These are phyloP conservation scores for Syndactyla subalaris DNA, from an alignment of 2,797 vertebrate species.

Conservation along the genomic window DNA sequence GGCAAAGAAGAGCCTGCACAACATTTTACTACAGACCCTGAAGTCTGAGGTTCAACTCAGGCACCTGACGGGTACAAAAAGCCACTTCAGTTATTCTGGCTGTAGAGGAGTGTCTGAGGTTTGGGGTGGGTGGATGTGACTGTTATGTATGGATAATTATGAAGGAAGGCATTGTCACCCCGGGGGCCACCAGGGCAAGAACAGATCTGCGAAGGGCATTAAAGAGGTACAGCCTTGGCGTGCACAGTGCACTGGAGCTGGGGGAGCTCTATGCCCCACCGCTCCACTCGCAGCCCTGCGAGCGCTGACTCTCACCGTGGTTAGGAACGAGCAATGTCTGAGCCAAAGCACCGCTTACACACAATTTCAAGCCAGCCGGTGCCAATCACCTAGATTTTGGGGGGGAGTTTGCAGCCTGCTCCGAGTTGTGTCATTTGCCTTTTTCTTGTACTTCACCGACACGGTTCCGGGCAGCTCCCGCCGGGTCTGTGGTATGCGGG, in stretches of 20 bases:
- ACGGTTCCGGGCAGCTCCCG: background rate
- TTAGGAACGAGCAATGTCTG: background rate
- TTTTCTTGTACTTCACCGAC: background rate
- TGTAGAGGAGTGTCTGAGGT: background rate
- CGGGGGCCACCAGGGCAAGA: rapidly evolving
- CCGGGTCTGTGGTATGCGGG: background rate
- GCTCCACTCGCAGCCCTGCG: rapidly evolving
- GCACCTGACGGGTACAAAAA: background rate
- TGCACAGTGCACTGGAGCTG: rapidly evolving
- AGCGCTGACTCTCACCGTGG: rapidly evolving
- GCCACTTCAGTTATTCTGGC: background rate
- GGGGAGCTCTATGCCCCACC: background rate
- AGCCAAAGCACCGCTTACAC: background rate
- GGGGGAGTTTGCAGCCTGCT: background rate
- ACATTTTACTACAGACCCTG: background rate
- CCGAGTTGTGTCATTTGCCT: rapidly evolving
- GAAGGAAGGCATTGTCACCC: background rate
- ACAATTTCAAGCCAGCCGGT: background rate
- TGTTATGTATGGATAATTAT: rapidly evolving
- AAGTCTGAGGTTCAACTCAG: background rate
- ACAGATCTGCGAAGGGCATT: too few relatives aligned
- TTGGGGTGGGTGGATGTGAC: background rate
- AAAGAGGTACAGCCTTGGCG: background rate
- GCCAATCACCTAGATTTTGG: background rate
- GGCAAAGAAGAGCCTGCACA: rapidly evolving